Conservation (phyloP, 2,113 vertebrate genomes). For the Erpornis zantholeuca region DNA sequence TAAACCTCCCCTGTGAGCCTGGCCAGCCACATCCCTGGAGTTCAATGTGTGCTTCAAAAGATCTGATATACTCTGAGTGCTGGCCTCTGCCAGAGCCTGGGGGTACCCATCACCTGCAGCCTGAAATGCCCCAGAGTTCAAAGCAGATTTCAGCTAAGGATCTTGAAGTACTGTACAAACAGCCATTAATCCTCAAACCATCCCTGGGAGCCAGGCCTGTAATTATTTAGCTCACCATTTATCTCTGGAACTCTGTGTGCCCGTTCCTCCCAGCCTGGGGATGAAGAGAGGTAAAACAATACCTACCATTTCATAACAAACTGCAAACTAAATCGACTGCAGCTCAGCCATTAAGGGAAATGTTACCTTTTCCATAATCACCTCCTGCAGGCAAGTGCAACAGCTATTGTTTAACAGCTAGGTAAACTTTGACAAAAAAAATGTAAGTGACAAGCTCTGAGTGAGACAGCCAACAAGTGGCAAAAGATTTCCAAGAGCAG, state of each 20-base stretch:
- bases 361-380: constrained; percentile 1
- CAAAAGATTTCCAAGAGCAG: background rate
- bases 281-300: constrained; percentile 20
- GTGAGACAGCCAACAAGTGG: background rate
- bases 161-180: background rate
- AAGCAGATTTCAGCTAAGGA: background rate
- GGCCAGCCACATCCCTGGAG: background rate
- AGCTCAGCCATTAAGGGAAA: background rate
- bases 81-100: background rate
- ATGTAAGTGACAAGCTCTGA: background rate
- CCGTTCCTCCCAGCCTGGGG: background rate
- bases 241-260: background rate
- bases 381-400: background rate
- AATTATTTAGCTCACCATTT: constrained; percentile 1
- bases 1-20: background rate
- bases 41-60: background rate
- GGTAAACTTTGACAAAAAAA: background rate
- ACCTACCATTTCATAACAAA: constrained; percentile 27
- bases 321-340: background rate
- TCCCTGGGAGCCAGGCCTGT: background rate
- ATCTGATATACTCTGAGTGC: background rate
- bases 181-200: constrained; percentile 24
- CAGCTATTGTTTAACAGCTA: background rate
- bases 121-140: background rate
- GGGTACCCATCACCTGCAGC: background rate